Percentiles rank a stretch among this genome's conserved stretches.
Conservation (phyloP, 2,113 vertebrate species). For the Telmatochromis sp. region DNA sequence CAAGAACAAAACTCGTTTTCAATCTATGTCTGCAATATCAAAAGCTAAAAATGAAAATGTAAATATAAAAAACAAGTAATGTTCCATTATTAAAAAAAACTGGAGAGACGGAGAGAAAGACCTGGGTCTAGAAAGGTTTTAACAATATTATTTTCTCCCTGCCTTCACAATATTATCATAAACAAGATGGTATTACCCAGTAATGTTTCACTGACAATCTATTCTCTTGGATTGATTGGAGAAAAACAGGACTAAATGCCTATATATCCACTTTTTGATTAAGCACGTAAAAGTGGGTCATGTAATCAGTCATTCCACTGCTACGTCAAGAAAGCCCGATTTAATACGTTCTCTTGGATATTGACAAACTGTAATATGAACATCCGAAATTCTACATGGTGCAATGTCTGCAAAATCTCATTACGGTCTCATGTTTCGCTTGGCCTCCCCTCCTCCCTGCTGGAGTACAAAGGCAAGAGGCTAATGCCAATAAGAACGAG, state of each 20-base stretch:
- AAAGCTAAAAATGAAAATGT: not conserved
- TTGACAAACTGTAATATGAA: slow-evolving; percentile 59
- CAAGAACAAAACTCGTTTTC: not conserved
- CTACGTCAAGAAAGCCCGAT: not conserved
- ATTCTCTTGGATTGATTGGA: slow-evolving; percentile 7
- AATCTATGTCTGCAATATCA: not conserved
- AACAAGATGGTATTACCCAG: not conserved
- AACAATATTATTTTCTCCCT: not conserved
- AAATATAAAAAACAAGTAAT: not conserved
- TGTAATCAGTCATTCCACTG: slow-evolving; percentile 29
- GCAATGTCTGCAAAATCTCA: slow-evolving; percentile 57
- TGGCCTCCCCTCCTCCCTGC: not conserved
- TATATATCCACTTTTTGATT: slow-evolving; percentile 14
- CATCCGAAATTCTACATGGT: slow-evolving; percentile 56
- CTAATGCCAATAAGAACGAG: slow-evolving; percentile 54
- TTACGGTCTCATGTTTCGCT: slow-evolving; percentile 53
- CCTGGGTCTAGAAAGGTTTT: accelerated
- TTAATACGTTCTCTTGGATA: slow-evolving; percentile 51
- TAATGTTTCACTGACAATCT: not conserved
- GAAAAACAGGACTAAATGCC: not conserved
- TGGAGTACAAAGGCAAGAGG: slow-evolving; percentile 31
- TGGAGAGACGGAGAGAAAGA: not conserved
- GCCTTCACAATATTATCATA: not conserved
- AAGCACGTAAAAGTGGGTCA: slow-evolving; percentile 29
- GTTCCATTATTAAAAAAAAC: not conserved